Base-by-base conservation (phyloP, 2,888 invertebrate genomes). In the Caenorhabditis panamensis region DNA sequence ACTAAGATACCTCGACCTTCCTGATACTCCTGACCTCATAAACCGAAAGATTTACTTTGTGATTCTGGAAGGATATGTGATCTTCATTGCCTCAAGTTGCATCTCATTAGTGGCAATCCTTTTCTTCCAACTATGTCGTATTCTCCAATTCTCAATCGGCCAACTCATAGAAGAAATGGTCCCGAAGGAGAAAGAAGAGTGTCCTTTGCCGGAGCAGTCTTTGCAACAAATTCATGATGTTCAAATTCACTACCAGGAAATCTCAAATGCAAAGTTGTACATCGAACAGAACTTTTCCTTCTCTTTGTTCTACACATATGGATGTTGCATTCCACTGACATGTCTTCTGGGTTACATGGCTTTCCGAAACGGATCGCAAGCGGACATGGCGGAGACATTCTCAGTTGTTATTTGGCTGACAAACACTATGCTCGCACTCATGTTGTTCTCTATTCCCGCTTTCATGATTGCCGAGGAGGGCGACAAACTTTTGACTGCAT, bases 391-490 rank as follows among this genome's bases (percentile, higher is more conserved):
- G 2, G 86, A 84, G 62, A 79, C 82, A 0, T 53, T 86, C 20
- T 82, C 86, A 2, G 79, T 86, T 13, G 49, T 66, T 0, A 84
- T 86, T 16, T 86, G 86, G 86, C 58, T 86, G 6, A 66, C 78
- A 1, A 84, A 86, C 61, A 80, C 81, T 47, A 79, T 86, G 64
- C 63, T 84, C 1, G 79, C 82, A 13, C 62, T 86, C 2, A 79
- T 83, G 56, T 37, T 86, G 5, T 86, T 86, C 72, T 83, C 83
- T 16, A 73, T 86, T 67, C 86, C 86, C 6, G 84, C 84, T n/a
- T 86, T 86, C 51, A 84, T 84, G 83, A 80, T 86, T 56, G 82
- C 83, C 18, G 86, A 86, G 66, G 79, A 86, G 83, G 86, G 86
- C 5, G 84, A 86, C 49, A 84, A 84, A 73, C 66, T 86, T 0